Conservation (phyloP, 2,113 vertebrate species). For the Copsychus sechellarum region DNA sequence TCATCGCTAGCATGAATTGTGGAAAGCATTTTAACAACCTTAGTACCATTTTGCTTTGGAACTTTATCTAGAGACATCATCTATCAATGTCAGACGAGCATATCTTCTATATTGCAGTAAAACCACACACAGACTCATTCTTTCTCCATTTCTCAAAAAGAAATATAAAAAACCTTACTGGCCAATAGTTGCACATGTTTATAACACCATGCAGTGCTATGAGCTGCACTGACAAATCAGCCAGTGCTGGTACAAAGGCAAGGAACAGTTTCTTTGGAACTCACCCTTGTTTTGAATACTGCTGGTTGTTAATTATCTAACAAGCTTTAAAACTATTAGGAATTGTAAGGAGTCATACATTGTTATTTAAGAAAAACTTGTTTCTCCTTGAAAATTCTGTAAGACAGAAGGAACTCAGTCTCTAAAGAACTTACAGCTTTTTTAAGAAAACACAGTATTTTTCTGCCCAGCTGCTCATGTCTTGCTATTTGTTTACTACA, state of each 20-base stretch:
- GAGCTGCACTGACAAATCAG: background rate
- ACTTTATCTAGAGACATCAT: background rate
- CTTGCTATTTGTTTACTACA: background rate
- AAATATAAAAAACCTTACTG: background rate
- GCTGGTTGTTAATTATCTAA: background rate
- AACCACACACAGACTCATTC: fast-evolving
- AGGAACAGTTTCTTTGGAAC: background rate
- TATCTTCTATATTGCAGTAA: background rate
- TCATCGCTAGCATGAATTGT: background rate
- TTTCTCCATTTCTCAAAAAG: background rate
- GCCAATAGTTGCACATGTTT: background rate
- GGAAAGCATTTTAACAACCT: conserved; percentile 20
- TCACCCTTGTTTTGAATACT: background rate
- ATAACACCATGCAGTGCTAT: background rate
- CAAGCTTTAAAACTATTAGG: background rate
- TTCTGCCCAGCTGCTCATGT: background rate
- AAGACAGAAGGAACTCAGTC: background rate
- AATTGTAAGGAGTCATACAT: background rate
- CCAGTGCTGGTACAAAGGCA: background rate
- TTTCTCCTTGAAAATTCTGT: background rate
- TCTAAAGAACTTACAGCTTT: background rate
- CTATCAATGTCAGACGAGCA: background rate
- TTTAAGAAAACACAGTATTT: background rate
- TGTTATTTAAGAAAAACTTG: background rate
- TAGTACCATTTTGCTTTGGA: background rate